These are phyloP conservation scores for Chaetodon auriga DNA, from an alignment of 2,113 vertebrate species.

Conservation along the genomic window DNA sequence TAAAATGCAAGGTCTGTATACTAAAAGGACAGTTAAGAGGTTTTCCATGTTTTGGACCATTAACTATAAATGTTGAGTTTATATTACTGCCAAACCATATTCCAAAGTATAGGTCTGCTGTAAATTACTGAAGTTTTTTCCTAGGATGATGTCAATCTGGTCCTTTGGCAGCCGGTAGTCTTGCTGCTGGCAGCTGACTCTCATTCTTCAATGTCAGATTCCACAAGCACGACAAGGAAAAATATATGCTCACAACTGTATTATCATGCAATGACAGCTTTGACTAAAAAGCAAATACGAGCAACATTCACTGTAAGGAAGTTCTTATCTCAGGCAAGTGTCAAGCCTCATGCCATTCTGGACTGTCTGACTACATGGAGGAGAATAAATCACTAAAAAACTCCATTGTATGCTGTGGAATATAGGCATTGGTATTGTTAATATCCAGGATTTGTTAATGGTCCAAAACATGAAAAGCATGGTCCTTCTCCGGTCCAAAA, in stretches of 20 bases:
- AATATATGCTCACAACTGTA: background rate
- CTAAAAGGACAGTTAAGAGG: background rate
- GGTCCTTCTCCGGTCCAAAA: background rate
- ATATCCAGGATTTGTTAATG: background rate
- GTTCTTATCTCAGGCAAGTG: background rate
- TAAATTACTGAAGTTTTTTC: background rate
- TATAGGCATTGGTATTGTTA: background rate
- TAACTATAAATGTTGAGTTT: background rate
- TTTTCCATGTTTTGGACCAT: conserved; percentile 20
- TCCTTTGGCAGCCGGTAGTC: background rate
- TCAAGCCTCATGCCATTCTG: background rate
- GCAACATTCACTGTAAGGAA: background rate
- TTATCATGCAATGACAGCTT: conserved; percentile 6
- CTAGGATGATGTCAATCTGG: background rate
- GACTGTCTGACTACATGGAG: background rate
- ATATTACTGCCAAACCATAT: background rate
- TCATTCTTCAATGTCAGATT: background rate
- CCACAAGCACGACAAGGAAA: background rate
- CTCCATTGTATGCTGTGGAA: background rate
- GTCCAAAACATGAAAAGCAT: conserved; percentile 10
- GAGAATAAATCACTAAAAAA: background rate
- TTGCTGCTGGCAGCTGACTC: background rate
- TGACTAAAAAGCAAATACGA: background rate
- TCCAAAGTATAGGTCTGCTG: background rate
- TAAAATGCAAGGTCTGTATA: background rate